Evolutionary conservation across 2,797 vertebrate species (phyloP), one percentile per base, ranked within the genome.

Genomic region (Synaphobranchus kaupii): DNA sequence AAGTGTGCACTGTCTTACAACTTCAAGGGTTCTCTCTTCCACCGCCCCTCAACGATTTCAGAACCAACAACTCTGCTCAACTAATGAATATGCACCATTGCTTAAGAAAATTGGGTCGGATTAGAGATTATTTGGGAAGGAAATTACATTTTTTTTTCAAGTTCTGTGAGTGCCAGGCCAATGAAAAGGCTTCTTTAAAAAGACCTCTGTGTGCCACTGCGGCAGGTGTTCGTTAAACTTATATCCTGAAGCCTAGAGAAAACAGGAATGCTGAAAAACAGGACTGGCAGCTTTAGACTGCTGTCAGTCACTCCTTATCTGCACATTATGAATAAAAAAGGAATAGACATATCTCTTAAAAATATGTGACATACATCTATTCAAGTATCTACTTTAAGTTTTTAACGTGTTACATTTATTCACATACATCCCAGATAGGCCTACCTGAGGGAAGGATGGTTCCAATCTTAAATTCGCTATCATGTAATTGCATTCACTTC

Each of bases 111-210:
- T n/a, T 25, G 47, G 22, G 25, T 12, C 22, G 25, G 78, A 81
- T 81, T 81, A 81, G 44, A 81, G 44, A 50, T 50, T 22, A 48
- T 9, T 81, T 81, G 78, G 25, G 15, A 44, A 66, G 83, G 56
- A 84, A 84, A 84, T 84, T 84, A 84, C n/a, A 34, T 1, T 31
- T 66, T 63, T 84, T 58, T 84, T 84, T 84, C 20, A 63, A 3
- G 54, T 25, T 60, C 10, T 58, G 50, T 20, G 25, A 63, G 50
- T 78, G 58, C 31, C 7, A 31, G 34, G 71, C 58, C 58, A 44
- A 84, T 54, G 56, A 12, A 44, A 7, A n/a, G 0, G 58, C 20
- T 63, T 63, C 9, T 44, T 84, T 84, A 39, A 39, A 84, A 39
- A 84, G 58, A 66, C 20, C 31, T 66, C 56, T 84, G 83, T 84